phyloP scores from a whole-genome alignment of 2,113 vertebrate genomes.

The Albula glossodonta region DNA sequence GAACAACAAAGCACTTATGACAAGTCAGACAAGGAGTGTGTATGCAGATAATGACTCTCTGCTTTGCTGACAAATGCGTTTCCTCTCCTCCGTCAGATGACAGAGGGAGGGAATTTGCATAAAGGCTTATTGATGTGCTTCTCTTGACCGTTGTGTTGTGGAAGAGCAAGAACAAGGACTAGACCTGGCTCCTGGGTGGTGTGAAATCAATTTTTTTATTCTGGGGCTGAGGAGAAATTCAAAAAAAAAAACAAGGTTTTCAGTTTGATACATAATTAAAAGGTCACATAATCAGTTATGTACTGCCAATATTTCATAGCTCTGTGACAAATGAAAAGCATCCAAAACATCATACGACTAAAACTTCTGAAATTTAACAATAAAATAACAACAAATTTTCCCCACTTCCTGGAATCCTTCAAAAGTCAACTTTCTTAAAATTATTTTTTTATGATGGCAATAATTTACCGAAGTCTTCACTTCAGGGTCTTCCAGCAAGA shows the following conservation, averaged over 20 bases:
- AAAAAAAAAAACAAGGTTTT: no score
- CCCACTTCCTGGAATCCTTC: no score
- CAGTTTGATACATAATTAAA: no score
- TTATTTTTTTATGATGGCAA: no score
- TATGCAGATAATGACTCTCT: conserved; percentile 46
- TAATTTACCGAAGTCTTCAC: no score
- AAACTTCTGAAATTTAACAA: no score
- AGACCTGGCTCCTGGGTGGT: neutral
- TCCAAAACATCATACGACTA: no score
- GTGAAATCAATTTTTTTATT: conserved; percentile 24
- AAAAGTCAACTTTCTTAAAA: no score
- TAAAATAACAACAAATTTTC: no score
- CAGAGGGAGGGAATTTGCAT: conserved; percentile 38
- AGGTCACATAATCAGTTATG: no score
- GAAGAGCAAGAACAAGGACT: conserved; percentile 9
- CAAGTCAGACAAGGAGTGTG: conserved; percentile 21
- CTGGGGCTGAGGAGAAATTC: neutral
- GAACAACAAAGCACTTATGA: conserved; percentile 37
- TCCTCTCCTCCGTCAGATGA: conserved; percentile 33
- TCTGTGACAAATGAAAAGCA: no score
- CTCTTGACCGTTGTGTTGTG: conserved; percentile 28
- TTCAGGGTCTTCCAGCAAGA: conserved; percentile 12
- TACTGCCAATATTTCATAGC: no score
- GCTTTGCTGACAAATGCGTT: conserved; percentile 48
- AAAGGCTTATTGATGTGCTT: conserved; percentile 32